phyloP scores from a whole-genome alignment of 2,888 invertebrate species.

The Deilephila elpenor region DNA sequence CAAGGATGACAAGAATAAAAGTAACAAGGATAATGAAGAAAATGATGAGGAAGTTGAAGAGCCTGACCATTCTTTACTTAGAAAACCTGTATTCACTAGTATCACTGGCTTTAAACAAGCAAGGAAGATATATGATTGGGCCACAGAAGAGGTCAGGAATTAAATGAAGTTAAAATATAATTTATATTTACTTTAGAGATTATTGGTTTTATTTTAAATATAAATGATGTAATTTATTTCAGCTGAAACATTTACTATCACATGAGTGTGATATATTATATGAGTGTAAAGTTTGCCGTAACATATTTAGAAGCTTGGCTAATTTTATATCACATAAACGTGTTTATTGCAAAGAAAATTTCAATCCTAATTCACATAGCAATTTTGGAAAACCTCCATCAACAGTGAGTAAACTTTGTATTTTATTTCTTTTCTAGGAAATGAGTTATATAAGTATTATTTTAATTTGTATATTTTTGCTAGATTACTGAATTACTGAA shows the following conservation, averaged over 20 bases:
- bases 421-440: constrained; percentile 1
- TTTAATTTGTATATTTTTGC: constrained; percentile 39
- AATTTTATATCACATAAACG: constrained; percentile 96
- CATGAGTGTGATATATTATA: constrained; percentile 95
- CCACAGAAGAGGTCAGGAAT: constrained; percentile 88
- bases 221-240: constrained; percentile 48
- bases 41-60: constrained; percentile 71
- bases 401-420: constrained; percentile 64
- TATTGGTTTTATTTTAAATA: background rate
- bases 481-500: constrained; percentile 75
- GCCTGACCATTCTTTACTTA: constrained; percentile 83
- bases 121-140: constrained; percentile 88
- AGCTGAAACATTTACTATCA: constrained; percentile 90
- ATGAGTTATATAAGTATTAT: constrained; percentile 1
- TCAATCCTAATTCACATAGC: constrained; percentile 73
- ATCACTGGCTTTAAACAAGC: constrained; percentile 89
- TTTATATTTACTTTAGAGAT: background rate
- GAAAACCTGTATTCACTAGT: constrained; percentile 88
- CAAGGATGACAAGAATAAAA: constrained; percentile 72
- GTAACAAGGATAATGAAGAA: constrained; percentile 58
- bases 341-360: constrained; percentile 89
- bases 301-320: constrained; percentile 93
- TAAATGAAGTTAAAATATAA: background rate
- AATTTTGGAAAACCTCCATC: constrained; percentile 75
- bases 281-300: constrained; percentile 95